Conservation (phyloP, 2,113 vertebrate genomes). For the Oceanites oceanicus region DNA sequence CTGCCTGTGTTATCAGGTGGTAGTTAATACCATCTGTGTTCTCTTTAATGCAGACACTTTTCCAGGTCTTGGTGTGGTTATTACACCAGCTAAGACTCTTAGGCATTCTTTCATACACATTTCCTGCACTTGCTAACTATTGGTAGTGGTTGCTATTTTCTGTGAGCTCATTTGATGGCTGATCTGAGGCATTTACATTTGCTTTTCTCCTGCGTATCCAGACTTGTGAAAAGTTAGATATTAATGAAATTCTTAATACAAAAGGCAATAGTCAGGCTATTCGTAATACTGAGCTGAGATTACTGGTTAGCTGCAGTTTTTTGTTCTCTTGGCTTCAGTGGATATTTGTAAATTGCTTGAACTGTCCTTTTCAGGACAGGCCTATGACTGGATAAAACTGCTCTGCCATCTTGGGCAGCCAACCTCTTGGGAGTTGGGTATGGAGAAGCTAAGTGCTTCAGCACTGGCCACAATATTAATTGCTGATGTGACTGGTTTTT, state of each 20-base stretch:
- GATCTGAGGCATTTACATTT: not conserved
- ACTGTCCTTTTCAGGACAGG: not conserved
- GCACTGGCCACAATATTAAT: not conserved
- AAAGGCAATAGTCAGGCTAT: not conserved
- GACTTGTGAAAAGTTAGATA: not conserved
- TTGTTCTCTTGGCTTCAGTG: not conserved
- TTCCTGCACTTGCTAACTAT: not conserved
- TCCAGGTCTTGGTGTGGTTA: not conserved
- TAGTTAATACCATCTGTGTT: not conserved
- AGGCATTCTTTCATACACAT: not conserved
- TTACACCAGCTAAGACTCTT: not conserved
- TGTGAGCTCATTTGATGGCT: not conserved
- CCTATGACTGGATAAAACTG: not conserved
- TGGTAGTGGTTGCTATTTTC: not conserved
- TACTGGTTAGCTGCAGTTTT: not conserved
- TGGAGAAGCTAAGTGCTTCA: not conserved
- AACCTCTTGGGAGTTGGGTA: not conserved
- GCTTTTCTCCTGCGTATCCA: not conserved
- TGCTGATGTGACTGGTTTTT: not conserved
- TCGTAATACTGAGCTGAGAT: not conserved
- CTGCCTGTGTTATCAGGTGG: not conserved
- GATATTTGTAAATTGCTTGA: not conserved
- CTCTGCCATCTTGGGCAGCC: not conserved
- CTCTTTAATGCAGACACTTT: not conserved
- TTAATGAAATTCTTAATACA: not conserved